phyloP scores from a whole-genome alignment of 2,888 invertebrate genomes.

The Lasioglossum calceatum region DNA sequence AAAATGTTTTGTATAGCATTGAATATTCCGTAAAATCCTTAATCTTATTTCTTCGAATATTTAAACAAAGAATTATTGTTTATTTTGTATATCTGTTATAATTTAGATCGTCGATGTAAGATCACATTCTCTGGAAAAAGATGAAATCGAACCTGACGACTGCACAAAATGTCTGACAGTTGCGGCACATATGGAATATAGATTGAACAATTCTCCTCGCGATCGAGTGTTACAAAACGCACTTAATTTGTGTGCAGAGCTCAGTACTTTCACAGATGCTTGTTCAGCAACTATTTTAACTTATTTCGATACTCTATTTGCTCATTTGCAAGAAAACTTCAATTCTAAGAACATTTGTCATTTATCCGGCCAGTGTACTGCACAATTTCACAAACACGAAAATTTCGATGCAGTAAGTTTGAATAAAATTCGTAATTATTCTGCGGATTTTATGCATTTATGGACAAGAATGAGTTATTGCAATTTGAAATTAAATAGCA shows the following conservation, averaged over 20 bases:
- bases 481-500: background rate
- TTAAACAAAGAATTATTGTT: background rate
- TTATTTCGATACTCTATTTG: slow-evolving; percentile 90
- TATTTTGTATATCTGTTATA: slow-evolving; percentile 15
- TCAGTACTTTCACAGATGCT: slow-evolving; percentile 91
- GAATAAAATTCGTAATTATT: background rate
- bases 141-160: slow-evolving; percentile 80
- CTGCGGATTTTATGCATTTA: background rate
- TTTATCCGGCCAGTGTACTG: slow-evolving; percentile 90
- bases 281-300: slow-evolving; percentile 91
- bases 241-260: slow-evolving; percentile 87
- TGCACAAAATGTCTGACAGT: slow-evolving; percentile 81
- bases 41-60: background rate
- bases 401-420: slow-evolving; percentile 85
- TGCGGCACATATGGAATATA: slow-evolving; percentile 79
- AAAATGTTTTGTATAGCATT: background rate
- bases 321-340: slow-evolving; percentile 87
- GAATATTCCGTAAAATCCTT: background rate
- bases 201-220: slow-evolving; percentile 72
- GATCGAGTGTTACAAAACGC: slow-evolving; percentile 75
- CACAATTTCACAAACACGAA: slow-evolving; percentile 88
- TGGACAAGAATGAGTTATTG: background rate
- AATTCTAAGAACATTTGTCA: slow-evolving; percentile 89
- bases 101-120: slow-evolving; percentile 32
- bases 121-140: slow-evolving; percentile 71